These are phyloP conservation scores for Panzeria rudis DNA, from an alignment of 2,888 invertebrate species.

Conservation along the genomic window DNA sequence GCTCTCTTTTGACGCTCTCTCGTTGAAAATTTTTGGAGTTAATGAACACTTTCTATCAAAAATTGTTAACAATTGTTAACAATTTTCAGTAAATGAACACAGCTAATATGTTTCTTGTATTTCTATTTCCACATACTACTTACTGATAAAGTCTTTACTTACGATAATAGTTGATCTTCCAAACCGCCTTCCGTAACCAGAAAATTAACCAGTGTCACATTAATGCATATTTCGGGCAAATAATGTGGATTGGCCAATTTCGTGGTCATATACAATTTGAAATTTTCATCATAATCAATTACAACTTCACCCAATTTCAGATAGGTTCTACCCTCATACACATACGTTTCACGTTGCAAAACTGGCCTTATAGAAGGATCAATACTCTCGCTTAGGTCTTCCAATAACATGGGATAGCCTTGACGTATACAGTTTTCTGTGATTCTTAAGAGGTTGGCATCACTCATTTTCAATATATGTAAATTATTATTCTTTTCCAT, in stretches of 20 bases:
- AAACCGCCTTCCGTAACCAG: conserved; percentile 95
- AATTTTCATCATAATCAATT: conserved; percentile 94
- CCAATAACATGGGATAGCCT: conserved; percentile 93
- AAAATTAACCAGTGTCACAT: conserved; percentile 96
- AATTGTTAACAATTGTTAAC: too few species aligned
- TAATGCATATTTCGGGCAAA: conserved; percentile 95
- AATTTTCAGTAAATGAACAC: too few species aligned
- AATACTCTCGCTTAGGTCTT: conserved; percentile 93
- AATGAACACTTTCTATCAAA: too few species aligned
- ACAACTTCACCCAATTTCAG: conserved; percentile 94
- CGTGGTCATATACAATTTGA: conserved; percentile 95
- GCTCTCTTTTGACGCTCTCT: too few species aligned
- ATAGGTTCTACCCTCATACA: conserved; percentile 90
- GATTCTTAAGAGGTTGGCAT: conserved; percentile 89
- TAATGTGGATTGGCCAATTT: conserved; percentile 97
- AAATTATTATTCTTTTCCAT: conserved; percentile 92
- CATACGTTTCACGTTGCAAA: conserved; percentile 90
- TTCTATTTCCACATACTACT: background rate
- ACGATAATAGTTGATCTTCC: conserved; percentile 96
- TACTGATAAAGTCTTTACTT: conserved; percentile 84
- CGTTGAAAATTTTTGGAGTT: too few species aligned
- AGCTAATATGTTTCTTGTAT: background rate
- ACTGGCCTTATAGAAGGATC: conserved; percentile 95
- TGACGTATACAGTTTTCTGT: conserved; percentile 91
- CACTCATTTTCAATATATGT: conserved; percentile 91